Evolutionary conservation across 2,797 vertebrate genomes (phyloP), one percentile per base, ranked within the genome.

Genomic region (Gadopsis marmoratus): DNA sequence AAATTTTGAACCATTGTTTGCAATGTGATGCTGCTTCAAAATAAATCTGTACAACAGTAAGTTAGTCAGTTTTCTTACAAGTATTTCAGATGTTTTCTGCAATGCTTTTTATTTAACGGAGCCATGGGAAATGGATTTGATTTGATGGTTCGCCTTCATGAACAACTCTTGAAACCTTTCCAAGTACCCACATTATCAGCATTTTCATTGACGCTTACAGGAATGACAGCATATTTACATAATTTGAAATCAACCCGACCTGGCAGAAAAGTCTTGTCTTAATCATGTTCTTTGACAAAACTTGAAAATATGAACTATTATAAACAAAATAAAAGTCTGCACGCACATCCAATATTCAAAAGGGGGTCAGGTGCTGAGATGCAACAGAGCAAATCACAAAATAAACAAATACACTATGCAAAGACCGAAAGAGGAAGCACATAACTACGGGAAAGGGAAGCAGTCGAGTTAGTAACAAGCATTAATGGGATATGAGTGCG

Each of bases 1-100:
- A 86, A 72, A 75, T 70, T 56, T 53, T 81, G 48, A 84, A 72
- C 41, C 72, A 74, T 79, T 82, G 72, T 90, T 90, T 94, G 84
- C 85, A 78, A 87, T 86, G 73, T 86, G 73, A 88, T 89, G 79
- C 90, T 84, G 82, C 86, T 91, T 92, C 31, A 82, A 91, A 91
- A 93, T 93, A 92, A 94, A 94, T 84, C 76, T 86, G 74, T 85
- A 83, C 74, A 90, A 80, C 75, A 65, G 29, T 58, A 62, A 71
- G 13, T 63, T 21, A 17, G 17, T 73, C 11, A 7, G 12, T 35
- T 65, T 59, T 65, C 29, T 64, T 43, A 12, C 23, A 35, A 8
- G 13, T 29, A 2, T 19, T 21, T 43, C 12, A 23, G 0, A 3
- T 41, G 4, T 71, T 23, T 66, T 26, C n/a, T 54, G 16, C 14